phyloP scores from a whole-genome alignment of 2,113 vertebrate genomes.

The Meleagris gallopavo region DNA sequence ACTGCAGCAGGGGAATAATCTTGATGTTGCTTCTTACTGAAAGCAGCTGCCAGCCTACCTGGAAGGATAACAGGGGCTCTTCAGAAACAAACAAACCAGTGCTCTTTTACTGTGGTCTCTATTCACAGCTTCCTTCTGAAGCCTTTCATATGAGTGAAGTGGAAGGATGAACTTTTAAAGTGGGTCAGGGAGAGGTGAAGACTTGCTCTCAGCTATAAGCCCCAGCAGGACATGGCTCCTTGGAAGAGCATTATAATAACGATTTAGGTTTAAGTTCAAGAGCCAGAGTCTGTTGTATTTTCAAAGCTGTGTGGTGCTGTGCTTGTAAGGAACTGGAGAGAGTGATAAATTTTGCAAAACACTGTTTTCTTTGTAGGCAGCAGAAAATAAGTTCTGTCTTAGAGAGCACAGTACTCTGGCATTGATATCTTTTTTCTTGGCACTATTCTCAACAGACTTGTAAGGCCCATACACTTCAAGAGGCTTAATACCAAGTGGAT shows the following conservation, averaged over 20 bases:
- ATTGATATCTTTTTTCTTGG: neutral
- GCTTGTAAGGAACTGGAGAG: neutral
- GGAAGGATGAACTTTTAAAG: constrained; percentile 3
- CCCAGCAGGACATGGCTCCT: neutral
- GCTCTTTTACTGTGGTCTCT: neutral
- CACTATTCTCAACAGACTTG: neutral
- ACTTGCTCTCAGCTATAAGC: neutral
- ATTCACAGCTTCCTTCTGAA: neutral
- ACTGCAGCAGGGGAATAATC: rapidly evolving
- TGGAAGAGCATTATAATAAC: neutral
- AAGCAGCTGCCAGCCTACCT: neutral
- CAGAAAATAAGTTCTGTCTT: neutral
- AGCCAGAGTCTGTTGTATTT: neutral
- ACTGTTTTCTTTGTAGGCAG: neutral
- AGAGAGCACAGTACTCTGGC: neutral
- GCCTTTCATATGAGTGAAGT: neutral
- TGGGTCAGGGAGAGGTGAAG: constrained; percentile 25
- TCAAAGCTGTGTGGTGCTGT: neutral
- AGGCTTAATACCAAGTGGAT: neutral
- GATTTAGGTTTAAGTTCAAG: neutral
- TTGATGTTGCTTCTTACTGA: neutral
- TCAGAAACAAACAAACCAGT: neutral
- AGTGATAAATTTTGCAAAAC: neutral
- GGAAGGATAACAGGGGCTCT: neutral
- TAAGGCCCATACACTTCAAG: neutral